These are phyloP conservation scores for Poeciliopsis paucimaculata DNA, from an alignment of 2,797 vertebrate species.

Conservation along the genomic window DNA sequence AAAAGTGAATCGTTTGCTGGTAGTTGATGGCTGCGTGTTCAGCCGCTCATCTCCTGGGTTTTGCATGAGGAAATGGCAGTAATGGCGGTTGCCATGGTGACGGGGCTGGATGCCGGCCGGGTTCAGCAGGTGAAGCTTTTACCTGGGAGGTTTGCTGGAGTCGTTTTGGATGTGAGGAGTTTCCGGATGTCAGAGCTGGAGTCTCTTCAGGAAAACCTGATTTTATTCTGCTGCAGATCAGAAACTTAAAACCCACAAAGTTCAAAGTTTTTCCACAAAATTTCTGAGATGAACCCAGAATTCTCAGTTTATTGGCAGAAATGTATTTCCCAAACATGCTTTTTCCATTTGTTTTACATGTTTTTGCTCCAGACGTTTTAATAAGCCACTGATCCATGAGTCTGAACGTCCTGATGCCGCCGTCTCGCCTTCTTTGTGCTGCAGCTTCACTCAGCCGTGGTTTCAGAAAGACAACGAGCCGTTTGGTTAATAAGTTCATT, in stretches of 20 bases:
- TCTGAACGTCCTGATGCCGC: neutral
- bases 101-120: neutral
- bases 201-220: neutral
- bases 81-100: conserved; percentile 21
- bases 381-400: neutral
- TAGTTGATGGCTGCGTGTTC: neutral
- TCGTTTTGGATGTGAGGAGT: neutral
- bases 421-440: neutral
- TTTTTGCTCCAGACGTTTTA: neutral
- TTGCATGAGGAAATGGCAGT: conserved; percentile 10
- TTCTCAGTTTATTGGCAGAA: no score
- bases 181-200: neutral
- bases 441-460: conserved; percentile 11
- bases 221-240: neutral
- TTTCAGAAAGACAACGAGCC: conserved; percentile 34
- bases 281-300: no score
- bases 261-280: no score
- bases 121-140: conserved; percentile 8
- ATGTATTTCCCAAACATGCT: no score
- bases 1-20: neutral
- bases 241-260: no score
- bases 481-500: conserved; percentile 55
- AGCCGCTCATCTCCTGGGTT: neutral
- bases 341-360: no score
- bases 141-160: neutral